Evolutionary conservation across 2,113 vertebrate genomes (phyloP).

Genomic region (Zosterops hypoxanthus): DNA sequence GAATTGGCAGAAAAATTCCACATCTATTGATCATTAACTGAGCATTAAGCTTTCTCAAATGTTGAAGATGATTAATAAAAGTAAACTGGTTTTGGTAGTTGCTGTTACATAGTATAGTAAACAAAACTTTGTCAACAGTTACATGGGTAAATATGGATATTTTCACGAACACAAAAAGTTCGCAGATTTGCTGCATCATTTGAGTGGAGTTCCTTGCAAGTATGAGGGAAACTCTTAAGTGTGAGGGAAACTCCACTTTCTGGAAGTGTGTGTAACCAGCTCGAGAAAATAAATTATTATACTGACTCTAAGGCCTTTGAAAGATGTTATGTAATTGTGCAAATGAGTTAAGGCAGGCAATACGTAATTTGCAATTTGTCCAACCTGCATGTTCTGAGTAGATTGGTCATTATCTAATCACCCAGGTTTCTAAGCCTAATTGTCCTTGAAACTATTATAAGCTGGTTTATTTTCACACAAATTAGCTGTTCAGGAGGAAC

Average conservation of each 20-base stretch:
- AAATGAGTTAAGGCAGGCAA: background rate
- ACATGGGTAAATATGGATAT: background rate
- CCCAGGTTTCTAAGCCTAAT: slow-evolving; percentile 20
- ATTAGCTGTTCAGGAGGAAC: background rate
- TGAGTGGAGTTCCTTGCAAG: background rate
- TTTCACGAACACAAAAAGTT: background rate
- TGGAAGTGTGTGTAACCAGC: background rate
- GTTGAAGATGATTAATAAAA: background rate
- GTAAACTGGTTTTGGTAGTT: background rate
- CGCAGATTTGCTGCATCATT: background rate
- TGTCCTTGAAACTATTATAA: slow-evolving; percentile 27
- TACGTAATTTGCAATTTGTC: background rate
- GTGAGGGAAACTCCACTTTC: background rate
- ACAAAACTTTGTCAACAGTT: background rate
- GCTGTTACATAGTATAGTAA: background rate
- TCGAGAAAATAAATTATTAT: background rate
- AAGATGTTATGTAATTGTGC: background rate
- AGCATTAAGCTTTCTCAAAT: background rate
- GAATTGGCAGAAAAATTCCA: background rate
- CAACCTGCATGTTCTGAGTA: background rate
- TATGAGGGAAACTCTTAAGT: background rate
- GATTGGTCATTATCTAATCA: slow-evolving; percentile 17
- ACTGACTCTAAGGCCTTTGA: background rate
- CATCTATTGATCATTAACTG: background rate
- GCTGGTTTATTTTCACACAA: background rate